A percentile compares a stretch with the other conserved stretches of the same genome.
Conservation (phyloP, 1,140 invertebrate genomes). For the Euura saliciscinereae region DNA sequence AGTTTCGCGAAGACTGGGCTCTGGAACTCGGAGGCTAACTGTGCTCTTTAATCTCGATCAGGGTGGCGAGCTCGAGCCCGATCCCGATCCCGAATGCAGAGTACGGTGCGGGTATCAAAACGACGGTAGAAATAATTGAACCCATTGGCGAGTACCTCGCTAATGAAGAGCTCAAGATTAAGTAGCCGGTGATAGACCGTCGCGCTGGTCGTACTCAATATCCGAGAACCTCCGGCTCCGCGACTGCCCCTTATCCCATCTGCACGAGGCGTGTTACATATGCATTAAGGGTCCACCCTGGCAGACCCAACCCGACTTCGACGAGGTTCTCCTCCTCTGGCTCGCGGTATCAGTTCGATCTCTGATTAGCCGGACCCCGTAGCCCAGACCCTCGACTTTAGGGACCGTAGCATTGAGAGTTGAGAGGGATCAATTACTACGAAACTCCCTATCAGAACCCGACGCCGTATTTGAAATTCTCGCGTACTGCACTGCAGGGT, state of each 20-base stretch:
- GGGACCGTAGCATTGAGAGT: neutral
- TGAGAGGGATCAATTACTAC: neutral
- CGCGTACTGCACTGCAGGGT: too few relatives aligned
- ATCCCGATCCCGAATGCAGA: too few relatives aligned
- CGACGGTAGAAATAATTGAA: conserved; percentile 14
- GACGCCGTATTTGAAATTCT: too few relatives aligned
- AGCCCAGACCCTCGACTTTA: conserved; percentile 22
- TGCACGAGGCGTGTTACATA: conserved; percentile 44
- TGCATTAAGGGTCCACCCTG: conserved; percentile 41
- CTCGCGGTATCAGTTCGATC: conserved; percentile 51
- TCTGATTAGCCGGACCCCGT: conserved; percentile 46
- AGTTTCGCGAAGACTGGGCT: conserved; percentile 14
- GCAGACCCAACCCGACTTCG: conserved; percentile 26
- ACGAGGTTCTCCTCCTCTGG: neutral
- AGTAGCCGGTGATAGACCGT: conserved; percentile 39
- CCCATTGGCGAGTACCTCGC: conserved; percentile 36
- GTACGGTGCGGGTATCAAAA: neutral
- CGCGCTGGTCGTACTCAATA: neutral
- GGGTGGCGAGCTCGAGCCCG: too few relatives aligned
- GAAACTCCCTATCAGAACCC: neutral
- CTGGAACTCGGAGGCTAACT: too few relatives aligned
- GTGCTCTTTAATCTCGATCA: too few relatives aligned
- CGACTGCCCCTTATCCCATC: neutral
- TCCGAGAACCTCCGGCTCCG: neutral
- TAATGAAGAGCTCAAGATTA: conserved; percentile 51